Conservation (phyloP, 2,888 invertebrate genomes). For the Drosophila paranaensis region DNA sequence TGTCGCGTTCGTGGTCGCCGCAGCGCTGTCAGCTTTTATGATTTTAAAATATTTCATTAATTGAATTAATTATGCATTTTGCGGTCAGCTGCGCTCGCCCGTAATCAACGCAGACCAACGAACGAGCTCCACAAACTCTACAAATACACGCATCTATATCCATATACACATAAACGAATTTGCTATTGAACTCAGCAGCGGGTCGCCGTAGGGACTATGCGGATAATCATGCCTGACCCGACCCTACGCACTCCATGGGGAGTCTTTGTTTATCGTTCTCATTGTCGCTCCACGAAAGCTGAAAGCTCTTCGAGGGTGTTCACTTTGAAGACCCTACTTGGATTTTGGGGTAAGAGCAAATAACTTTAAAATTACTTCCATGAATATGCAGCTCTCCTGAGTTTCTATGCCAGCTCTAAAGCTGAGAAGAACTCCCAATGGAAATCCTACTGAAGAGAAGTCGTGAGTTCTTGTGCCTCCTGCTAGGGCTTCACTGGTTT, state of each 20-base stretch:
- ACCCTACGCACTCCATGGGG: not conserved
- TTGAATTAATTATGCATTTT: slow-evolving; percentile 77
- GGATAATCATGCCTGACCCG: not conserved
- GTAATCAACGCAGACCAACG: slow-evolving; percentile 30
- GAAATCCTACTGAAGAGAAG: not conserved
- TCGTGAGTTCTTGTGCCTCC: not conserved
- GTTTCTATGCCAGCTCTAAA: not conserved
- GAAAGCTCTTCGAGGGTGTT: not conserved
- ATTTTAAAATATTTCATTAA: slow-evolving; percentile 71
- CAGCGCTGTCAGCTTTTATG: slow-evolving; percentile 53
- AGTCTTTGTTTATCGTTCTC: not conserved
- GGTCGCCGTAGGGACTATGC: not conserved
- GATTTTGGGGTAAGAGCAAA: not conserved
- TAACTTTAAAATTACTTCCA: not conserved
- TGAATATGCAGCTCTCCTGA: not conserved
- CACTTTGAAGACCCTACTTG: not conserved
- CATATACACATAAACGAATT: too few relatives aligned
- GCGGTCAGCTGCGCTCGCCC: slow-evolving; percentile 46
- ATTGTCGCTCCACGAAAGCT: not conserved
- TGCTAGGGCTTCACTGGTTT: too few relatives aligned
- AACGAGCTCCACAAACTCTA: not conserved
- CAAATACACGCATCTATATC: not conserved
- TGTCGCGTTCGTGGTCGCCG: slow-evolving; percentile 18
- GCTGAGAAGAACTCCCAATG: not conserved
- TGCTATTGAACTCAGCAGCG: not conserved